phyloP scores from a whole-genome alignment of 1,140 invertebrate species.

The Carposina sasakii region DNA sequence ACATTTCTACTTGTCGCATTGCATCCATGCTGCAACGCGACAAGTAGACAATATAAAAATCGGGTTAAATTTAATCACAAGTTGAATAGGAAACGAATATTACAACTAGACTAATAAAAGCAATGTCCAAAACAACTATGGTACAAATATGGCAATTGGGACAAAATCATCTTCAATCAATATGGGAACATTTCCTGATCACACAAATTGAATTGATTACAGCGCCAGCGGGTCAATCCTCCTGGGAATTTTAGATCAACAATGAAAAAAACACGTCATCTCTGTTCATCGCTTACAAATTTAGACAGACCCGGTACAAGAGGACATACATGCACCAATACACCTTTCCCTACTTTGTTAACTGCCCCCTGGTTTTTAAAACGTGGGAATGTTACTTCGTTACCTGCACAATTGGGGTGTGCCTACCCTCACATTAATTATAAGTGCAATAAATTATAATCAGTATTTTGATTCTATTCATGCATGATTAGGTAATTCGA shows the following conservation, averaged over 20 bases:
- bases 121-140: too few relatives aligned
- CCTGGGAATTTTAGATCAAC: slow-evolving; percentile 36
- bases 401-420: slow-evolving; percentile 39
- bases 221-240: too few relatives aligned
- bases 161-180: too few relatives aligned
- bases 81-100: too few relatives aligned
- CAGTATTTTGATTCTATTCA: slow-evolving; percentile 47
- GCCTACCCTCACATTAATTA: slow-evolving; percentile 43
- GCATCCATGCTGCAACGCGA: too few relatives aligned
- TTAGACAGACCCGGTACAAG: slow-evolving; percentile 31
- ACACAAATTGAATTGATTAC: too few relatives aligned
- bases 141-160: too few relatives aligned
- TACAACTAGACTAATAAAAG: too few relatives aligned
- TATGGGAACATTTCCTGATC: too few relatives aligned
- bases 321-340: slow-evolving; percentile 29
- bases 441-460: slow-evolving; percentile 56
- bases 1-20: too few relatives aligned
- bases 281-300: slow-evolving; percentile 37
- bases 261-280: slow-evolving; percentile 32
- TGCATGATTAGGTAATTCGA: slow-evolving; percentile 37
- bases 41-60: too few relatives aligned
- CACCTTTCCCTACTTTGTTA: slow-evolving; percentile 37
- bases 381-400: slow-evolving; percentile 48
- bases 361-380: slow-evolving; percentile 31
- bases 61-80: too few relatives aligned